Percentiles rank a stretch among this genome's conserved stretches.
Conservation (phyloP, 1,140 invertebrate species). For the Drosophila malerkotliana region DNA sequence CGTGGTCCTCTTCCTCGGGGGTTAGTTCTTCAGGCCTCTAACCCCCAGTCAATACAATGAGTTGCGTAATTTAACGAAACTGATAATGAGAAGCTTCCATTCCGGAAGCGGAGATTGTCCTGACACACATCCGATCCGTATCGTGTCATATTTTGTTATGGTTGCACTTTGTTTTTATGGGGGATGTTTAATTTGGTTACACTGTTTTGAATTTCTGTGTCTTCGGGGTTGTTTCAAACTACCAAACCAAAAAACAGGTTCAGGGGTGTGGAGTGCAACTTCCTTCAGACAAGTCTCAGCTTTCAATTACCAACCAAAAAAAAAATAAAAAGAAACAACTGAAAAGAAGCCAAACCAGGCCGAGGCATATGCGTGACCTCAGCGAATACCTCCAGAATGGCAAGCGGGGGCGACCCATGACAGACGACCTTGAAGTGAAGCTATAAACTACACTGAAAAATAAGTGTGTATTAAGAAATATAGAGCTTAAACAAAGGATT, state of each 20-base stretch:
- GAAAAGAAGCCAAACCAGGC: slow-evolving; percentile 25
- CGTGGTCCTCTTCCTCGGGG: slow-evolving; percentile 24
- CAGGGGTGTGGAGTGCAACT: slow-evolving; percentile 29
- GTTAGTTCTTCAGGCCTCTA: slow-evolving; percentile 10
- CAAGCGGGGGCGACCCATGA: slow-evolving; percentile 19
- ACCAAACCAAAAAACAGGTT: slow-evolving; percentile 10
- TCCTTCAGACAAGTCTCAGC: slow-evolving; percentile 37
- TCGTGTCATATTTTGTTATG: slow-evolving; percentile 56
- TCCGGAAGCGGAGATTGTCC: slow-evolving; percentile 69
- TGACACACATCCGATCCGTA: slow-evolving; percentile 70
- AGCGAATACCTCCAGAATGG: slow-evolving; percentile 29
- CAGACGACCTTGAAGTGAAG: slow-evolving; percentile 53
- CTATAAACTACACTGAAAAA: slow-evolving; percentile 25
- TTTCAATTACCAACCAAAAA: slow-evolving; percentile 32
- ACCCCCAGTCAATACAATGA: slow-evolving; percentile 37
- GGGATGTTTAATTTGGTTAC: slow-evolving; percentile 14
- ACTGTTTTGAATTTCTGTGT: not conserved
- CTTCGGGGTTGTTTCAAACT: slow-evolving; percentile 22
- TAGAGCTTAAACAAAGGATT: not conserved
- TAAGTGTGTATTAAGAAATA: not conserved
- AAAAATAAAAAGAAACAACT: not conserved
- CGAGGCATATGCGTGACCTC: slow-evolving; percentile 47
- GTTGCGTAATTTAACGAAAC: slow-evolving; percentile 69
- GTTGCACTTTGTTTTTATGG: slow-evolving; percentile 1
- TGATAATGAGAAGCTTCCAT: slow-evolving; percentile 62